A percentile compares a stretch with the other conserved stretches of the same genome.
Conservation (phyloP, 1,140 invertebrate species). For the Drosophila paulistorum region DNA sequence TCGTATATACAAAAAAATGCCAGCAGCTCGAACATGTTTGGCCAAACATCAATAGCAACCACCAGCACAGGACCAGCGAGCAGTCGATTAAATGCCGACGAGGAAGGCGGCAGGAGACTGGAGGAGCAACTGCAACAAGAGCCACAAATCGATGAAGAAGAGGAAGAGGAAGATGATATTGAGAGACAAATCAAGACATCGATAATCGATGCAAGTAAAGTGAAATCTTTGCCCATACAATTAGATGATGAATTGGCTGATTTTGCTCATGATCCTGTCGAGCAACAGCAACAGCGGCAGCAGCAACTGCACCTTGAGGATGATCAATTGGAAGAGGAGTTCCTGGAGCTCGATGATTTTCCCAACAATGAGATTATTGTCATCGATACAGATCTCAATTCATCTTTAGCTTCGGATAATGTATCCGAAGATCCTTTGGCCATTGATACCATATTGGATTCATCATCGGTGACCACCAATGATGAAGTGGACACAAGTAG, state of each 20-base stretch:
- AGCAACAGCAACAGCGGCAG: constrained; percentile 7
- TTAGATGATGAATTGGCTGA: constrained; percentile 57
- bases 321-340: constrained; percentile 58
- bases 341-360: constrained; percentile 56
- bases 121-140: not conserved
- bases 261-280: constrained; percentile 32
- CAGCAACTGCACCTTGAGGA: constrained; percentile 25
- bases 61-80: not conserved
- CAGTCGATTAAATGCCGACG: constrained; percentile 24
- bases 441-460: constrained; percentile 56
- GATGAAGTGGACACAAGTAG: constrained; percentile 61
- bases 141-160: constrained; percentile 29
- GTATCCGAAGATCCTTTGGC: constrained; percentile 74
- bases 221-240: constrained; percentile 48
- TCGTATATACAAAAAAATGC: constrained; percentile 83
- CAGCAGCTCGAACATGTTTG: constrained; percentile 72
- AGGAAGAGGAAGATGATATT: constrained; percentile 65
- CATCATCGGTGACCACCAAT: constrained; percentile 53
- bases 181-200: constrained; percentile 76
- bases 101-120: constrained; percentile 7
- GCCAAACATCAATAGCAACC: constrained; percentile 38
- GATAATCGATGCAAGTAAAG: constrained; percentile 70
- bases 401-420: constrained; percentile 67
- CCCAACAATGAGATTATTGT: constrained; percentile 76
- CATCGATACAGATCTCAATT: constrained; percentile 67